Evolutionary conservation across 2,888 invertebrate genomes (phyloP).

Genomic region (Polydrusus tereticollis): DNA sequence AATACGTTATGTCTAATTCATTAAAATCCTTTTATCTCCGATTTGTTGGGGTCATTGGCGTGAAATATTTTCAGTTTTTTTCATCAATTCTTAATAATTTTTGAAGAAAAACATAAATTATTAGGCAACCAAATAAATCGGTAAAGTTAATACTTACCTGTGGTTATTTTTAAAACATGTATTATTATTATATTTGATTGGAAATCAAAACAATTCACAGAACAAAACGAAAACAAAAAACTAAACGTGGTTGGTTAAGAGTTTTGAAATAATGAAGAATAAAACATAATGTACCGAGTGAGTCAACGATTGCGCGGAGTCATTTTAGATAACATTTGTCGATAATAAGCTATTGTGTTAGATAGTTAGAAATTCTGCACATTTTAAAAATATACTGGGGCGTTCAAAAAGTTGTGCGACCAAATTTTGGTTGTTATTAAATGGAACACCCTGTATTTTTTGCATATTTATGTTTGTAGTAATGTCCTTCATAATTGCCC

Average conservation of each 20-base stretch:
- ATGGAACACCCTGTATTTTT: too few species aligned
- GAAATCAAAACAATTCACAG: not conserved
- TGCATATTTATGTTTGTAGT: too few species aligned
- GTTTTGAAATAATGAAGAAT: not conserved
- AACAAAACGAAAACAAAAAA: not conserved
- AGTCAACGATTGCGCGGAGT: too few species aligned
- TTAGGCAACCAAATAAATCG: not conserved
- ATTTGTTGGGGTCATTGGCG: conserved; percentile 35
- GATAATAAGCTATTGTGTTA: too few species aligned
- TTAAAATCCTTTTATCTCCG: conserved; percentile 40
- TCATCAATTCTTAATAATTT: not conserved
- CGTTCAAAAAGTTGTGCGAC: too few species aligned
- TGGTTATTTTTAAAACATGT: not conserved
- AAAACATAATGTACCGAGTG: not conserved
- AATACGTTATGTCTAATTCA: conserved; percentile 44
- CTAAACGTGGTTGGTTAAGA: not conserved
- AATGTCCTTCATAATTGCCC: too few species aligned
- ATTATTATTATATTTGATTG: not conserved
- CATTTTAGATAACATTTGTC: too few species aligned
- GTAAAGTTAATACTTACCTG: not conserved
- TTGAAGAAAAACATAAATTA: conserved; percentile 11
- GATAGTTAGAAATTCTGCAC: too few species aligned
- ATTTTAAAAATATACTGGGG: too few species aligned
- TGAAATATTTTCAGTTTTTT: conserved; percentile 25
- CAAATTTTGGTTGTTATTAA: too few species aligned